phyloP scores from a whole-genome alignment of 2,113 vertebrate genomes.

The Cyanistes caeruleus region DNA sequence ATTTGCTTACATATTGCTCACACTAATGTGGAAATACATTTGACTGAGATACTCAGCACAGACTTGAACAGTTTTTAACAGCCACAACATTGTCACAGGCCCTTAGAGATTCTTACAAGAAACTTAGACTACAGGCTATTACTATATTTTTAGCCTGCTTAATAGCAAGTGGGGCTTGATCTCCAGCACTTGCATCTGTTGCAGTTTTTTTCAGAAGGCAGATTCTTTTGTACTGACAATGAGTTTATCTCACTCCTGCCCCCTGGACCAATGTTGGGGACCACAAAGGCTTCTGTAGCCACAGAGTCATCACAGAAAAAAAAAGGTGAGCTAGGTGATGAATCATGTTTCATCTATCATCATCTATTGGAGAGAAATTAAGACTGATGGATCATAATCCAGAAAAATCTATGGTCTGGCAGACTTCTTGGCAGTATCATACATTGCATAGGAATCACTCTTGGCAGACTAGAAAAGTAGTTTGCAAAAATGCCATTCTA shows the following conservation, averaged over 20 bases:
- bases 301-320: not conserved
- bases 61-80: not conserved
- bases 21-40: not conserved
- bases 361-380: not conserved
- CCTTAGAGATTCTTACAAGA: not conserved
- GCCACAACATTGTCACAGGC: not conserved
- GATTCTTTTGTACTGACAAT: not conserved
- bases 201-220: not conserved
- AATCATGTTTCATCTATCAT: not conserved
- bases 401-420: not conserved
- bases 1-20: not conserved
- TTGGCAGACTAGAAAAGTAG: not conserved
- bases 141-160: not conserved
- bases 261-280: accelerated
- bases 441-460: not conserved
- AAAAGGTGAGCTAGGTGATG: not conserved
- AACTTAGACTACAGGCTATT: not conserved
- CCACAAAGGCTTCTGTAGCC: not conserved
- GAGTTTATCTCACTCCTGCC: not conserved
- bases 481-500: not conserved
- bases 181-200: accelerated
- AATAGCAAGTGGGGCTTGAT: not conserved
- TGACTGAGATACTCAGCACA: not conserved
- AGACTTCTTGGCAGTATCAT: not conserved
- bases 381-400: not conserved